Conservation (phyloP, 2,888 invertebrate species). For the Platycnemis pennipes region DNA sequence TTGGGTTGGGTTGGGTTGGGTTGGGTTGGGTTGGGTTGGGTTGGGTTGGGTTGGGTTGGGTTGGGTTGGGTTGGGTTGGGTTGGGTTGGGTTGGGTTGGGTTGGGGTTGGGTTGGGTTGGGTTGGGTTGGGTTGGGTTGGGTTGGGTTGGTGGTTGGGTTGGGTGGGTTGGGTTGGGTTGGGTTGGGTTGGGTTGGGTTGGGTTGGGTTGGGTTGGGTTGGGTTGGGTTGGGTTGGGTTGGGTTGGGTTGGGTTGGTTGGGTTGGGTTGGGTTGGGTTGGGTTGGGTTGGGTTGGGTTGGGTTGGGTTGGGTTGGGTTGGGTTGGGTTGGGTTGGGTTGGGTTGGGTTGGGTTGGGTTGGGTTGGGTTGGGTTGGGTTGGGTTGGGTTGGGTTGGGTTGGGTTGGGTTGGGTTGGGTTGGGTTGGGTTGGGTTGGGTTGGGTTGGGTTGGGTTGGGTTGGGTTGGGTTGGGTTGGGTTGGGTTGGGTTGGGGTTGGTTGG, state of each 20-base stretch:
- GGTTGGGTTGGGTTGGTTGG: conserved; percentile 74
- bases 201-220: conserved; percentile 74
- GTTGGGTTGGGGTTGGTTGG: conserved; percentile 37
- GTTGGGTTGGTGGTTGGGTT: conserved; percentile 79
- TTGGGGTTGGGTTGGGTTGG: conserved; percentile 74
- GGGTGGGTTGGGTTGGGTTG: conserved; percentile 73
- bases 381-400: conserved; percentile 18
- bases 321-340: conserved; percentile 78
- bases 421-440: conserved; percentile 16
- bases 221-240: conserved; percentile 73
- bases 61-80: conserved; percentile 63
- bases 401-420: conserved; percentile 38
- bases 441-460: conserved; percentile 16
- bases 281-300: conserved; percentile 74
- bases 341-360: not conserved
- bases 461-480: conserved; percentile 46
- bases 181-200: conserved; percentile 75
- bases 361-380: not conserved
- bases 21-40: not conserved
- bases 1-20: not conserved
- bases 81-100: conserved; percentile 73
- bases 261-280: conserved; percentile 74
- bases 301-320: conserved; percentile 75
- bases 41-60: not conserved
- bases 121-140: conserved; percentile 74